These are phyloP conservation scores for Rhabdomys pumilio DNA, from an alignment of 2,797 vertebrate genomes.

Conservation along the genomic window DNA sequence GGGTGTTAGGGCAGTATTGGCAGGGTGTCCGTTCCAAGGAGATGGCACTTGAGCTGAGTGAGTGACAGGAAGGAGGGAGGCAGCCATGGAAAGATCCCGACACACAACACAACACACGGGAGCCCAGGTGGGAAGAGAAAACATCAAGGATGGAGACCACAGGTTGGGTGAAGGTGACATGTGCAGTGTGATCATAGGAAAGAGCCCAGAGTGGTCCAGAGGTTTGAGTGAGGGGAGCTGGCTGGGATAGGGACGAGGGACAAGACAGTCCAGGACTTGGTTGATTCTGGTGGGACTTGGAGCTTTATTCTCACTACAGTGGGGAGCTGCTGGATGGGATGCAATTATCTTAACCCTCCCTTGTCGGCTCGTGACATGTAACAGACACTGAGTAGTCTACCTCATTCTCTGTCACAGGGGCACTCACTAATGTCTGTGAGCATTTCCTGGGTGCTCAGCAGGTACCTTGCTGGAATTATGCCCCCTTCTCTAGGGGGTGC, in stretches of 20 bases:
- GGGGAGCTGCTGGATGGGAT: neutral
- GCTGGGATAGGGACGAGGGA: neutral
- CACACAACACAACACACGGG: no score
- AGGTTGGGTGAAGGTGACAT: neutral
- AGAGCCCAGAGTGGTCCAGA: neutral
- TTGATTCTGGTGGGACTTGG: neutral
- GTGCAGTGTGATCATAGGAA: neutral
- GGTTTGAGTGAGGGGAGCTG: rapidly evolving
- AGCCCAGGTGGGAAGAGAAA: neutral
- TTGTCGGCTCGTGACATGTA: neutral
- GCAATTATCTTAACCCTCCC: neutral
- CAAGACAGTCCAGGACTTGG: no score
- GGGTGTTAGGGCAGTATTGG: rapidly evolving
- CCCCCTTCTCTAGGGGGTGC: neutral
- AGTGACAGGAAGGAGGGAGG: neutral
- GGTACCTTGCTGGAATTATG: neutral
- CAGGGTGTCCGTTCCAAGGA: neutral
- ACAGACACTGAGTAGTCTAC: neutral
- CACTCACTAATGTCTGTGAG: neutral
- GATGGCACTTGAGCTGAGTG: neutral
- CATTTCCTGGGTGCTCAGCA: neutral
- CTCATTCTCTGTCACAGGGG: neutral
- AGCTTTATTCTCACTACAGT: neutral
- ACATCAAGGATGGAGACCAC: neutral
- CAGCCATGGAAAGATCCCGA: neutral